Evolutionary conservation across 2,113 vertebrate species (phyloP).

Genomic region (Athene noctua): DNA sequence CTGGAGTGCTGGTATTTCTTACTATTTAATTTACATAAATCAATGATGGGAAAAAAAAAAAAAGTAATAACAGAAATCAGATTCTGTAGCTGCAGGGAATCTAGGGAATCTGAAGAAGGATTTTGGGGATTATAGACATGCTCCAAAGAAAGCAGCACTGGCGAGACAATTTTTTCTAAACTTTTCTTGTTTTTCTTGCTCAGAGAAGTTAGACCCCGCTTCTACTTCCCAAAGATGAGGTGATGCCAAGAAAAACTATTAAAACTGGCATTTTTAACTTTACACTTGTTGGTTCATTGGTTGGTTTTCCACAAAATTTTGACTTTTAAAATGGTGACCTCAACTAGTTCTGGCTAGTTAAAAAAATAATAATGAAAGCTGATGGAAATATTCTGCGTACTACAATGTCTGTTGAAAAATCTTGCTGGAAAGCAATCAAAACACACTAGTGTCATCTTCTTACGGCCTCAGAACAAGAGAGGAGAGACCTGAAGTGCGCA

Average conservation of each 20-base stretch:
- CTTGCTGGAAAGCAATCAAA: background rate
- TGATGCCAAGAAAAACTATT: background rate
- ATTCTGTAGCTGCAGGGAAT: slow-evolving; percentile 17
- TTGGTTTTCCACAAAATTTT: background rate
- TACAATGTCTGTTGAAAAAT: background rate
- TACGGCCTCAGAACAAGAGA: background rate
- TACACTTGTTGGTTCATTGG: background rate
- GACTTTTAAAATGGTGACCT: background rate
- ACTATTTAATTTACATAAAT: slow-evolving; percentile 67
- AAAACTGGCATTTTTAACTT: background rate
- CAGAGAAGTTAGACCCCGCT: background rate
- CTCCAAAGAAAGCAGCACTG: background rate
- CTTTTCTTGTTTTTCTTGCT: background rate
- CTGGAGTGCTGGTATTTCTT: slow-evolving; percentile 49
- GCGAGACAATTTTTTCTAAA: background rate
- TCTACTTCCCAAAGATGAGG: background rate
- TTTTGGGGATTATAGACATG: background rate
- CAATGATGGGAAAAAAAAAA: slow-evolving; percentile 22
- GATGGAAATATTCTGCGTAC: background rate
- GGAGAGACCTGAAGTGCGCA: background rate
- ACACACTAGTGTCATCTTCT: rapidly evolving
- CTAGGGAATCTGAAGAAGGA: background rate
- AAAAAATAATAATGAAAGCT: background rate
- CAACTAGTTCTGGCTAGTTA: background rate
- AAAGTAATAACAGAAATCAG: slow-evolving; percentile 10